Base-by-base conservation (phyloP, 1,140 invertebrate species). In the Platorchestia sp. region DNA sequence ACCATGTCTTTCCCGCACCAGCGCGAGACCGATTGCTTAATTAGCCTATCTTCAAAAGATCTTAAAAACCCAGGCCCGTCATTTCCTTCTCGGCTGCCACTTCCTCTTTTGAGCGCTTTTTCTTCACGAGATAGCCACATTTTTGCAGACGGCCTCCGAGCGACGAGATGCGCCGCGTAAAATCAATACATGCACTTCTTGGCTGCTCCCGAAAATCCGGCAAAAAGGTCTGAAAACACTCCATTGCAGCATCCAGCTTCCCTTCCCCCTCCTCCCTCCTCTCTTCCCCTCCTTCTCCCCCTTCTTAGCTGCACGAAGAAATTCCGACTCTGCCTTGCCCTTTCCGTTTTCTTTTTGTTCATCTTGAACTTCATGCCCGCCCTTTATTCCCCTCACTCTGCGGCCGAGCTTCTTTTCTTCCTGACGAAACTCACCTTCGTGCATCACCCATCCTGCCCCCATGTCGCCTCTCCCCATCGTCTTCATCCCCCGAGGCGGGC, bases 151-250 rank as follows among this genome's bases (percentile, higher is more conserved):
- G 16, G 91, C 45, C 91, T 93, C 91, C 6, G 41, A 47, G 91
- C 91, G 43, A 93, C 91, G 91, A 45, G 91, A 44, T 93, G 41
- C 91, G 43, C 43, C 91, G 43, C 43, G 91, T 93, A 93, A 93
- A 93, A 93, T 93, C 91, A 93, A 93, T 93, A 93, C 91, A 93
- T 45, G 45, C 91, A 93, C 91, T 93, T 93, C 91, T 93, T 93
- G 91, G 91, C 91, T 93, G 91, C 91, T 93, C 91, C 91, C 91
- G 91, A 93, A 93, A 93, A 93, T 93, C 91, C 91, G 91, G 91
- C 91, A 93, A 93, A 93, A 93, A 93, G 91, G 91, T 44, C 91
- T 93, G 91, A 93, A 93, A 93, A 93, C 91, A 93, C 91, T 93
- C 91, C 91, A 93, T 93, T 93, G 91, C 91, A 45, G 91, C 45